Percentiles rank a stretch among this genome's conserved stretches.
Conservation (phyloP, 37 sponge, comb jelly and placozoan species). For the Hormiphora californensis region DNA sequence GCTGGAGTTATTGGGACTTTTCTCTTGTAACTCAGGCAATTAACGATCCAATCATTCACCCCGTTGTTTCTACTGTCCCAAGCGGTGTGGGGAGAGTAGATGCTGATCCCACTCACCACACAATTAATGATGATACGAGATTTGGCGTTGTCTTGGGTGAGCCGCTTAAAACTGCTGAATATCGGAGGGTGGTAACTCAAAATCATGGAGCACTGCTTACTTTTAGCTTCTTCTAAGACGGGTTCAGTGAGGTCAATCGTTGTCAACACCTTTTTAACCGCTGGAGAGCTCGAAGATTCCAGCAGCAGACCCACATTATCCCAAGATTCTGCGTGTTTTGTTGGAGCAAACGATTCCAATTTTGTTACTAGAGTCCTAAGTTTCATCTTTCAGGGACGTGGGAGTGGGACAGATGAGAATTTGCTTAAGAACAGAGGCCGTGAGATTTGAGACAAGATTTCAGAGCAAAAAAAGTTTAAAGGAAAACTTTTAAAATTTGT, state of each 20-base stretch:
- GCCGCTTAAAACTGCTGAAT: constrained; percentile 72
- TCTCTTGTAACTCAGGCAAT: constrained; percentile 57
- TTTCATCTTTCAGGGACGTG: constrained; percentile 74
- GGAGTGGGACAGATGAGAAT: too few relatives aligned
- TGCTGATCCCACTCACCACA: constrained; percentile 64
- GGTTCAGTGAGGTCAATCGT: constrained; percentile 91
- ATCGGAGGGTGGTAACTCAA: constrained; percentile 92
- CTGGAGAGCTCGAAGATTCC: constrained; percentile 21
- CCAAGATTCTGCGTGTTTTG: constrained; percentile 69
- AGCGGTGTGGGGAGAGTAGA: constrained; percentile 94
- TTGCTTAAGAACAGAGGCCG: too few relatives aligned
- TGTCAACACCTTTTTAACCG: constrained; percentile 59
- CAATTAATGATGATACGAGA: constrained; percentile 78
- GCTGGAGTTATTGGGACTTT: not conserved
- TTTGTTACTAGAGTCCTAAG: constrained; percentile 56
- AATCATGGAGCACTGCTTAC: constrained; percentile 58
- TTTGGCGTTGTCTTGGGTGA: constrained; percentile 71
- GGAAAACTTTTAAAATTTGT: not conserved
- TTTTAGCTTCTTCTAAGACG: constrained; percentile 69
- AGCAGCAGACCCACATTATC: constrained; percentile 92
- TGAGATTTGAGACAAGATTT: not conserved
- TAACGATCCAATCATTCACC: constrained; percentile 86
- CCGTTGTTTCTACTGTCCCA: constrained; percentile 73
- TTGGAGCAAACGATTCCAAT: constrained; percentile 69
- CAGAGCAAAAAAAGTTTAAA: not conserved